Base-by-base conservation (phyloP, 37 sponge, comb jelly and placozoan species). In the Spongilla lacustris region DNA sequence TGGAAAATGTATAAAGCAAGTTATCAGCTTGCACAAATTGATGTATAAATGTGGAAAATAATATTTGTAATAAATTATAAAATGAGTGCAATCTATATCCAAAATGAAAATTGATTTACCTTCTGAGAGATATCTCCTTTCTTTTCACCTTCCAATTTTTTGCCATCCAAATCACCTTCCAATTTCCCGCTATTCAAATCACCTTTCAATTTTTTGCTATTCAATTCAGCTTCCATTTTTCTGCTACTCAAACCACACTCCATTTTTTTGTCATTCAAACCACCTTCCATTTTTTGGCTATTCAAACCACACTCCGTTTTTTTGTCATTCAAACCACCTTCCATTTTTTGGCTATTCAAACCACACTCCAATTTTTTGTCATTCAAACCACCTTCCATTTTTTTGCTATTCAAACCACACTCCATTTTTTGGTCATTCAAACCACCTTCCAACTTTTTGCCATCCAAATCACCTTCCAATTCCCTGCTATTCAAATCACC, bases 1-100 rank as follows among this genome's bases (percentile, higher is more conserved):
- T 19, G 58, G 58, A 58, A 58, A 14, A 58, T 17, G 58, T 58
- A 58, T 58, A 58, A 58, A 58, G 58, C 58, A 58, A 58, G 58
- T 58, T 58, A 58, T 58, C 58, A 58, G 58, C 58, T 58, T 58
- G 58, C 58, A 58, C 58, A 58, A 58, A 58, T 58, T 58, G 58
- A 58, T 58, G 58, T 58, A 58, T 58, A 17, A n/a, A n/a, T n/a
- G n/a, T n/a, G n/a, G n/a, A n/a, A 58, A 17, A 58, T 58, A 58
- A 58, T 58, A 58, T 13, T 58, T 58, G 58, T 58, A 19, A 58
- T 17, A 58, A 58, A 58, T 58, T 58, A 8, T 58, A 58, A 10
- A 58, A 58, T 58, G 58, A 58, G 58, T 58, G 58, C 58, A 58
- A 58, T 58, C 58, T 58, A 58, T 10, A 46, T 46, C 46, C 46